Percentiles rank a stretch among this genome's conserved stretches.
phyloP scores from a whole-genome alignment of 2,888 invertebrate species.

The Stenichneumon culpator region DNA sequence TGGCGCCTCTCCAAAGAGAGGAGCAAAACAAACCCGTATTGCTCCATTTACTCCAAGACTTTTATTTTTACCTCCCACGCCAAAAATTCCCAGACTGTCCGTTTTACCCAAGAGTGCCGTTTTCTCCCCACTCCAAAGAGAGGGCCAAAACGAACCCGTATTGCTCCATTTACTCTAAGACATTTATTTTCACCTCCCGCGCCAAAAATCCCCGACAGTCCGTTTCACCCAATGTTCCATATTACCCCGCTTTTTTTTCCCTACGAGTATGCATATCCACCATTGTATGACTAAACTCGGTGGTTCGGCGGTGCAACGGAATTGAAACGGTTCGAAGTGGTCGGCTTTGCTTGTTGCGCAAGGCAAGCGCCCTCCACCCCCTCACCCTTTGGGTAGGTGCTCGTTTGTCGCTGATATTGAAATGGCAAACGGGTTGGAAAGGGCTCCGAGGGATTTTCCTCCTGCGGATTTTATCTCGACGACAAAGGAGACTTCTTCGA shows the following conservation, averaged over 20 bases:
- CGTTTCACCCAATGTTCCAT: background rate
- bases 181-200: no score
- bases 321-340: slow-evolving; percentile 32
- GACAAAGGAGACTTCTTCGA: slow-evolving; percentile 45
- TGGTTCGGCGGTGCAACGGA: background rate
- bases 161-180: no score
- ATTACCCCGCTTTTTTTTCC: background rate
- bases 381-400: slow-evolving; percentile 51
- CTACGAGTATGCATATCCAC: background rate
- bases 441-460: slow-evolving; percentile 58
- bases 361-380: background rate
- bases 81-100: no score
- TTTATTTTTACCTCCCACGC: no score
- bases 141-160: no score
- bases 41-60: no score
- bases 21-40: no score
- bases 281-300: background rate
- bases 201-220: no score
- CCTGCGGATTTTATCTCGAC: slow-evolving; percentile 46
- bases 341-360: slow-evolving; percentile 51
- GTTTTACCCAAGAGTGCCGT: no score
- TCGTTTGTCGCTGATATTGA: slow-evolving; percentile 72
- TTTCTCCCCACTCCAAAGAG: no score
- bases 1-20: no score
- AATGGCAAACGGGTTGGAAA: slow-evolving; percentile 67